phyloP scores from a whole-genome alignment of 2,888 invertebrate genomes.

The Ormia ochracea region DNA sequence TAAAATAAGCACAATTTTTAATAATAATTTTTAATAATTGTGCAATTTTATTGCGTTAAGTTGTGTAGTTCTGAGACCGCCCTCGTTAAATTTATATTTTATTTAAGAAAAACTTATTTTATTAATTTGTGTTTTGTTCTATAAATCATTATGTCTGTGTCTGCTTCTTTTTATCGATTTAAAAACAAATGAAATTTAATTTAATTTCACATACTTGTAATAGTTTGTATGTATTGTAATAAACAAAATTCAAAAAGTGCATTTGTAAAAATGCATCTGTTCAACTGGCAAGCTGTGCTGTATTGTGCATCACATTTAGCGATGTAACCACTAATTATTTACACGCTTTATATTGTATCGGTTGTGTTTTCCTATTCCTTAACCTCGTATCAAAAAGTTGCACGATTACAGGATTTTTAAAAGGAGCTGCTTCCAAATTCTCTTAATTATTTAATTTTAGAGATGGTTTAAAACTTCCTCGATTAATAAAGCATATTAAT shows the following conservation, averaged over 20 bases:
- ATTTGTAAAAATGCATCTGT: slow-evolving; percentile 7
- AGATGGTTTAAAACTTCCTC: no score
- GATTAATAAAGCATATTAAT: no score
- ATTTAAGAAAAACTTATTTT: slow-evolving; percentile 8
- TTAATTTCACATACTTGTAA: slow-evolving; percentile 15
- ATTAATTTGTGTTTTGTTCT: slow-evolving; percentile 9
- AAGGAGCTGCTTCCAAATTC: no score
- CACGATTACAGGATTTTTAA: not conserved
- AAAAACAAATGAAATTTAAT: slow-evolving; percentile 11
- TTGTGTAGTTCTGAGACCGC: not conserved
- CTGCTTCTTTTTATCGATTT: not conserved
- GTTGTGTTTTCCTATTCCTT: not conserved
- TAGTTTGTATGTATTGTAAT: slow-evolving; percentile 13
- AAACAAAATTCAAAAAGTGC: not conserved
- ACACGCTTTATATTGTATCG: not conserved
- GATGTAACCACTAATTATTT: not conserved
- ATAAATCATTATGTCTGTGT: slow-evolving; percentile 8
- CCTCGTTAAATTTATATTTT: not conserved
- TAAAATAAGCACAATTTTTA: no score
- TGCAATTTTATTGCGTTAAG: not conserved
- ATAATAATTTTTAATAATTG: no score
- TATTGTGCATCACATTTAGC: not conserved
- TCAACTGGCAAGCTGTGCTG: not conserved
- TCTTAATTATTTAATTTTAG: no score
- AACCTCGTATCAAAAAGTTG: not conserved